phyloP scores from a whole-genome alignment of 2,797 vertebrate species.

The Etheostoma nigrum region DNA sequence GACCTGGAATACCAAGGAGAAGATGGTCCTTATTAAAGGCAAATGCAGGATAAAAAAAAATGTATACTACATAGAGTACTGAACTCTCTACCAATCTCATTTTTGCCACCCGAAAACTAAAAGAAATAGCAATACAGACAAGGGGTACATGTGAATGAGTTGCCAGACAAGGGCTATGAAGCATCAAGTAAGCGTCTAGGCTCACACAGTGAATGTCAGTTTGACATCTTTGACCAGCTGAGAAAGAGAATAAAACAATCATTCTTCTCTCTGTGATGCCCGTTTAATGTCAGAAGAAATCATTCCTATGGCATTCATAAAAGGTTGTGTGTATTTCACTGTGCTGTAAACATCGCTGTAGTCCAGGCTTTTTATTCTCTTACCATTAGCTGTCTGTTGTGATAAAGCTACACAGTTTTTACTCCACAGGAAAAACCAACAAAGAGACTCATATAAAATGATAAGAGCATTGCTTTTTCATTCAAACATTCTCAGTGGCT shows the following conservation, averaged over 20 bases:
- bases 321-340: constrained; percentile 69
- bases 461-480: constrained; percentile 75
- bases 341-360: constrained; percentile 62
- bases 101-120: constrained; percentile 50
- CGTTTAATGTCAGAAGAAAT: constrained; percentile 72
- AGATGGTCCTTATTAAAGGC: constrained; percentile 19
- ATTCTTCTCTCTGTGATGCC: constrained; percentile 70
- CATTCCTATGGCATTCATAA: constrained; percentile 69
- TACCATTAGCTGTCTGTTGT: constrained; percentile 39
- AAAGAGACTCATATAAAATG: constrained; percentile 58
- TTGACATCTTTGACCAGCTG: constrained; percentile 76
- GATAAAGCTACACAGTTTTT: constrained; percentile 37
- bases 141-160: constrained; percentile 60
- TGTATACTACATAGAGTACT: neutral
- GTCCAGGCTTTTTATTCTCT: constrained; percentile 43
- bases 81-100: constrained; percentile 23
- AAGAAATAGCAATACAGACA: constrained; percentile 35
- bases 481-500: constrained; percentile 49
- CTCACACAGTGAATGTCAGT: constrained; percentile 71
- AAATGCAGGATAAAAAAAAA: constrained; percentile 24
- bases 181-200: constrained; percentile 55
- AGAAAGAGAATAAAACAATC: constrained; percentile 75
- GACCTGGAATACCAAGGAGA: constrained; percentile 72
- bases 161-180: constrained; percentile 57
- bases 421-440: constrained; percentile 31